Evolutionary conservation across 1,140 invertebrate genomes (phyloP).

Genomic region (Macrobrachium nipponense): DNA sequence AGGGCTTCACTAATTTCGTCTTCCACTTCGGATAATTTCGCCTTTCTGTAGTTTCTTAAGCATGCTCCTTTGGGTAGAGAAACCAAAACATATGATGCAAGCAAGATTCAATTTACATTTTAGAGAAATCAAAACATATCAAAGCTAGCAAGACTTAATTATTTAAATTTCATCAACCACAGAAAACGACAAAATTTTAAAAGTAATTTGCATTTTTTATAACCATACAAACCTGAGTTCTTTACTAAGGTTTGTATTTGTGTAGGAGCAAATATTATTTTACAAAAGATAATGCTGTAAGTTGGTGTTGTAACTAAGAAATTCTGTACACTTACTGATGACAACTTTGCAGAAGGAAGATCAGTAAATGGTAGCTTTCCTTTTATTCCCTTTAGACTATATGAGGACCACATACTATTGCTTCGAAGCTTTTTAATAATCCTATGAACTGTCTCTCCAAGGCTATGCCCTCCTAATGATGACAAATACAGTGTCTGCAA

Average conservation of each 20-base stretch:
- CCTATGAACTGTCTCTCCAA: constrained; percentile 8
- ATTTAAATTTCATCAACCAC: too few species aligned
- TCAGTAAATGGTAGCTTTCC: not conserved
- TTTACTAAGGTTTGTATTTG: too few species aligned
- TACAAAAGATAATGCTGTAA: not conserved
- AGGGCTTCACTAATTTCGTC: not conserved
- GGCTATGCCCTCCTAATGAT: constrained; percentile 12
- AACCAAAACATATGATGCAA: too few species aligned
- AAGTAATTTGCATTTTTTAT: too few species aligned
- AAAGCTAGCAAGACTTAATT: not conserved
- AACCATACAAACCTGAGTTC: too few species aligned
- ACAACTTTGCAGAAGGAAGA: constrained; percentile 4
- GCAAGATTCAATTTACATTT: too few species aligned
- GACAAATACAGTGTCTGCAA: too few species aligned
- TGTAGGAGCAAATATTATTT: not conserved
- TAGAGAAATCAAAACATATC: not conserved
- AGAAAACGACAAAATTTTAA: too few species aligned
- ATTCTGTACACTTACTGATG: too few species aligned
- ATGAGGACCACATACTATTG: constrained; percentile 7
- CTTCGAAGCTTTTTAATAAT: not conserved
- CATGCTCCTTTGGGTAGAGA: constrained; percentile 10
- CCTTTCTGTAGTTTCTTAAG: not conserved
- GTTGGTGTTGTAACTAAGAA: not conserved
- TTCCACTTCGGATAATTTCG: not conserved
- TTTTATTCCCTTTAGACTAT: constrained; percentile 5